Conservation (phyloP, 2,888 invertebrate species). For the Hoplodrina blanda region DNA sequence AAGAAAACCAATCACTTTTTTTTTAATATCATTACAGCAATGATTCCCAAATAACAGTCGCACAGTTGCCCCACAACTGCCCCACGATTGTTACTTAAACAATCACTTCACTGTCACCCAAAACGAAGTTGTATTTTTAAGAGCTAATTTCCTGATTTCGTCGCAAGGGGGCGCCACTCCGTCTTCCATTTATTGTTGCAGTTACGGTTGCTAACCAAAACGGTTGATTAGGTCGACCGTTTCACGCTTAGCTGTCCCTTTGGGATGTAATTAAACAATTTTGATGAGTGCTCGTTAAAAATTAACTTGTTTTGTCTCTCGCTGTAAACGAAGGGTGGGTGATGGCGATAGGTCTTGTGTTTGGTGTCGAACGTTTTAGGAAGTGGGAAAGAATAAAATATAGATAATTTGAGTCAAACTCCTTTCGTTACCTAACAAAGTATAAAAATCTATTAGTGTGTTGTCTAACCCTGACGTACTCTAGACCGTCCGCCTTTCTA, state of each 20-base stretch:
- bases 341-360: conserved; percentile 41
- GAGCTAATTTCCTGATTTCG: conserved; percentile 78
- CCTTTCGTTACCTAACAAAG: too few relatives aligned
- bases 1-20: background rate
- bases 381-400: conserved; percentile 11
- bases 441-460: too few relatives aligned
- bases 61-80: conserved; percentile 9
- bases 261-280: conserved; percentile 85
- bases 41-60: background rate
- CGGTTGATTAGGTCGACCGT: conserved; percentile 78
- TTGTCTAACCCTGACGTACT: too few relatives aligned
- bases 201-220: conserved; percentile 71
- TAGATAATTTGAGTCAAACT: conserved; percentile 2
- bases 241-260: conserved; percentile 78
- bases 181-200: conserved; percentile 73
- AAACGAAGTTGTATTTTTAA: conserved; percentile 73
- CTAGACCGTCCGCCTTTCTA: too few relatives aligned
- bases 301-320: conserved; percentile 81
- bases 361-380: conserved; percentile 31
- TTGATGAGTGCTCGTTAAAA: conserved; percentile 83
- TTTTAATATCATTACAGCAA: background rate
- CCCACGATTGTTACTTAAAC: conserved; percentile 18
- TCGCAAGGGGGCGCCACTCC: conserved; percentile 64
- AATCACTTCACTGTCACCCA: conserved; percentile 33
- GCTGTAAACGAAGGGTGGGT: conserved; percentile 40